Evolutionary conservation across 2,797 vertebrate genomes (phyloP).

Genomic region (Fundulus diaphanus): DNA sequence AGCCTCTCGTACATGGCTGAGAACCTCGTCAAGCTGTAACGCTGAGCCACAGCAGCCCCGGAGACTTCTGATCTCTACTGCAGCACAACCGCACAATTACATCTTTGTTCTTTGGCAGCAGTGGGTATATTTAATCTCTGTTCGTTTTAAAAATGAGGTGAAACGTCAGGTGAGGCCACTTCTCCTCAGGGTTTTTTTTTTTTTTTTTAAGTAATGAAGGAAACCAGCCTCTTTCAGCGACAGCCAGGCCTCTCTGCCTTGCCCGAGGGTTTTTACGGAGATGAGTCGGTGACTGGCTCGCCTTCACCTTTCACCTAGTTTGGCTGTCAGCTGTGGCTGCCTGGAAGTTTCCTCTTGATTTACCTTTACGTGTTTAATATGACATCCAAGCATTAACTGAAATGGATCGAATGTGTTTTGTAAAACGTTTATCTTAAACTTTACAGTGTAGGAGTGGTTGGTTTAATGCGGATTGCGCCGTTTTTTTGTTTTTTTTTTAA

Average conservation of each 20-base stretch:
- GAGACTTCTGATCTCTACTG: constrained; percentile 20
- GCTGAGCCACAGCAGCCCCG: constrained; percentile 11
- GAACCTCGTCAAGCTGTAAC: constrained; percentile 77
- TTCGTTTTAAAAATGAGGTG: neutral
- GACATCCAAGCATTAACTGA: neutral
- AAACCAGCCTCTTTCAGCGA: neutral
- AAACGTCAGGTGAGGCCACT: neutral
- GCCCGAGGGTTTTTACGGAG: neutral
- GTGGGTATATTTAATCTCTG: constrained; percentile 41
- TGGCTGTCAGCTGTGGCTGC: constrained; percentile 9
- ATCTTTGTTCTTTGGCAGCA: constrained; percentile 16
- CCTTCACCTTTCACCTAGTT: constrained; percentile 62
- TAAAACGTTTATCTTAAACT: neutral
- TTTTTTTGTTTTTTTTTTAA: neutral
- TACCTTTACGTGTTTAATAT: neutral
- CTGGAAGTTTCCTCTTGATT: constrained; percentile 17
- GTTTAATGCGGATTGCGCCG: neutral
- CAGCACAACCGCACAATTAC: neutral
- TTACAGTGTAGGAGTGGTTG: neutral
- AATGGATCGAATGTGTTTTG: constrained; percentile 5
- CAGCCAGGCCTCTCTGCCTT: neutral
- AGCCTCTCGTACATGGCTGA: constrained; percentile 83
- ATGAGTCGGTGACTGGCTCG: constrained; percentile 16
- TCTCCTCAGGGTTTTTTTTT: constrained; percentile 5
- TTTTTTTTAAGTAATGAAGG: constrained; percentile 40